phyloP scores from a whole-genome alignment of 2,888 invertebrate species.

The Melanostoma mellinum region DNA sequence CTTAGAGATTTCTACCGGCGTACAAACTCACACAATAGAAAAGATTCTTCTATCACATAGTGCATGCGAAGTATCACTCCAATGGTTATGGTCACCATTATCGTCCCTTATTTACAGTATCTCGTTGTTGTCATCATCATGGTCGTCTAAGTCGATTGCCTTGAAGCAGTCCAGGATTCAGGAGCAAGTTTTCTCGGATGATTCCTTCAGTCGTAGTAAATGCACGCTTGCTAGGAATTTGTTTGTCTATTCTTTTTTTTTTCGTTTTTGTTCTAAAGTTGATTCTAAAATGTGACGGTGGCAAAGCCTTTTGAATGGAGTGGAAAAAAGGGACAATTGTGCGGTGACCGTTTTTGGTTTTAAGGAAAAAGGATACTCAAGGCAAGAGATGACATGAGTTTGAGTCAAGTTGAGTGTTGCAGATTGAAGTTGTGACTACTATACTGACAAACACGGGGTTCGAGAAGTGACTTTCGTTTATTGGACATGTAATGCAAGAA shows the following conservation, averaged over 20 bases:
- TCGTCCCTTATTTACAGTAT: slow-evolving; percentile 46
- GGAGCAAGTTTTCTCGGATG: slow-evolving; percentile 62
- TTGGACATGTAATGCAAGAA: slow-evolving; percentile 46
- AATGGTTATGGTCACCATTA: slow-evolving; percentile 63
- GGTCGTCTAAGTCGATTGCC: slow-evolving; percentile 63
- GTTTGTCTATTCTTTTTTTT: slow-evolving; percentile 24
- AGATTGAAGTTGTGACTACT: slow-evolving; percentile 32
- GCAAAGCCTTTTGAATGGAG: slow-evolving; percentile 19
- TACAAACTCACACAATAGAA: neutral
- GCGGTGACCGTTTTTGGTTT: slow-evolving; percentile 41
- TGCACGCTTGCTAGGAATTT: slow-evolving; percentile 5
- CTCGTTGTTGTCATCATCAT: slow-evolving; percentile 54
- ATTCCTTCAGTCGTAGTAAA: slow-evolving; percentile 39
- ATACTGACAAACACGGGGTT: slow-evolving; percentile 3
- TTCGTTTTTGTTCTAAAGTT: slow-evolving; percentile 34
- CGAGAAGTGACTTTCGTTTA: slow-evolving; percentile 42
- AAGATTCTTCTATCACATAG: slow-evolving; percentile 34
- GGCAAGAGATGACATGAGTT: slow-evolving; percentile 38
- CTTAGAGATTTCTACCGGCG: slow-evolving; percentile 21
- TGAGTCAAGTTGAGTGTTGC: slow-evolving; percentile 54
- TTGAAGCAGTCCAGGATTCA: slow-evolving; percentile 33
- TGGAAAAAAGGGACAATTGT: slow-evolving; percentile 48
- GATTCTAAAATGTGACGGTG: slow-evolving; percentile 30
- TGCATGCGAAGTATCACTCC: slow-evolving; percentile 33
- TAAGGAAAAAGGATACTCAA: slow-evolving; percentile 17